These are phyloP conservation scores for Dicrurus megarhynchus DNA, from an alignment of 2,113 vertebrate species.

Conservation along the genomic window DNA sequence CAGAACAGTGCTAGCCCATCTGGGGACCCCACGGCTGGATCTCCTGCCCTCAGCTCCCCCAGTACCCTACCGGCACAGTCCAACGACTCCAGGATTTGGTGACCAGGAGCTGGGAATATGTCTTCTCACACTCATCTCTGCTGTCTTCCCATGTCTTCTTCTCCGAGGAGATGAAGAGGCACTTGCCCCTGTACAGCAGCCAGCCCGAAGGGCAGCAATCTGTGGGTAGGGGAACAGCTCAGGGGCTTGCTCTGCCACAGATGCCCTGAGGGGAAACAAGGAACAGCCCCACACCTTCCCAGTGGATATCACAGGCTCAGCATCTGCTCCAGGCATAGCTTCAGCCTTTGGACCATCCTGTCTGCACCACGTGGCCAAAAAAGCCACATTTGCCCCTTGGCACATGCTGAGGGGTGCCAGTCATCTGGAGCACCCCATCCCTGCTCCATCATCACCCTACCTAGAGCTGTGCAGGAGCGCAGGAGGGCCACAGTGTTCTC, in stretches of 20 bases:
- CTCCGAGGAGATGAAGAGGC: conserved; percentile 34
- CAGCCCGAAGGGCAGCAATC: conserved; percentile 49
- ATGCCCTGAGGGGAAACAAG: fast-evolving
- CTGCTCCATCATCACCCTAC: neutral
- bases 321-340: neutral
- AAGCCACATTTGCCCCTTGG: neutral
- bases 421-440: neutral
- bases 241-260: neutral
- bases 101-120: conserved; percentile 43
- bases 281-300: neutral
- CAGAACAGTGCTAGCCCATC: fast-evolving
- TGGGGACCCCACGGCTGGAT: neutral
- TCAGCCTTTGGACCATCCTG: neutral
- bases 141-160: conserved; percentile 61
- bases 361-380: neutral
- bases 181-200: conserved; percentile 52
- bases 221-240: neutral
- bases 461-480: conserved; percentile 43
- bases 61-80: conserved; percentile 44
- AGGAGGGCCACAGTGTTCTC: neutral
- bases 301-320: neutral
- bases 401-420: neutral
- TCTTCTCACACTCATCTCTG: conserved; percentile 23
- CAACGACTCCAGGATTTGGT: conserved; percentile 56
- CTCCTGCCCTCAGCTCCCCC: neutral